phyloP scores from a whole-genome alignment of 1,140 invertebrate genomes.

The Drosophila pandora region DNA sequence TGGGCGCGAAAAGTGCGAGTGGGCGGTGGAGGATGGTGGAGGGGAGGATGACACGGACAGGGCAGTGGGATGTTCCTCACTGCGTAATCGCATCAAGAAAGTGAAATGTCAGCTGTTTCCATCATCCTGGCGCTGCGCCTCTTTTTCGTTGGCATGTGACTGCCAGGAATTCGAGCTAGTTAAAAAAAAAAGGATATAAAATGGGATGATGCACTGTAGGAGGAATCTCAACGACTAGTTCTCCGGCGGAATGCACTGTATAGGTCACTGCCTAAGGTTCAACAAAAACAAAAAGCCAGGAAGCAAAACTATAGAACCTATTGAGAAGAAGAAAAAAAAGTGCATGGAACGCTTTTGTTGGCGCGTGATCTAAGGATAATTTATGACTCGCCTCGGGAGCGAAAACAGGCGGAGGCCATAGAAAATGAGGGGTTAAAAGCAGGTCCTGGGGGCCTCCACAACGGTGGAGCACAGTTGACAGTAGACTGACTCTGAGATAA shows the following conservation, averaged over 20 bases:
- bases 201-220: neutral
- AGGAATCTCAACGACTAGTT: conserved; percentile 29
- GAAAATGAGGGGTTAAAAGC: neutral
- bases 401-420: neutral
- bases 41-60: neutral
- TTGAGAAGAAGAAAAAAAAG: conserved; percentile 9
- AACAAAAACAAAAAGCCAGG: conserved; percentile 13
- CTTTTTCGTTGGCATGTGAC: conserved; percentile 45
- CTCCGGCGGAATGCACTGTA: conserved; percentile 55
- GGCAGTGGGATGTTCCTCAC: conserved; percentile 30
- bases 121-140: conserved; percentile 45
- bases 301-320: conserved; percentile 6
- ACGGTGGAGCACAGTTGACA: conserved; percentile 13
- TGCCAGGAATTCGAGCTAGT: conserved; percentile 66
- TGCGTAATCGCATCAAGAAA: conserved; percentile 73
- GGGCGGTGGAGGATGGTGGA: too few relatives aligned
- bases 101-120: conserved; percentile 74
- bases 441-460: neutral
- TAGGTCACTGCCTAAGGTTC: conserved; percentile 57
- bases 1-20: conserved; percentile 9
- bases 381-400: conserved; percentile 39
- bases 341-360: conserved; percentile 47
- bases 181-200: conserved; percentile 49
- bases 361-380: conserved; percentile 61
- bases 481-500: conserved; percentile 43